Evolutionary conservation across 1,140 invertebrate genomes (phyloP), one percentile per base, ranked within the genome.

Genomic region (Choristoneura fumiferana): DNA sequence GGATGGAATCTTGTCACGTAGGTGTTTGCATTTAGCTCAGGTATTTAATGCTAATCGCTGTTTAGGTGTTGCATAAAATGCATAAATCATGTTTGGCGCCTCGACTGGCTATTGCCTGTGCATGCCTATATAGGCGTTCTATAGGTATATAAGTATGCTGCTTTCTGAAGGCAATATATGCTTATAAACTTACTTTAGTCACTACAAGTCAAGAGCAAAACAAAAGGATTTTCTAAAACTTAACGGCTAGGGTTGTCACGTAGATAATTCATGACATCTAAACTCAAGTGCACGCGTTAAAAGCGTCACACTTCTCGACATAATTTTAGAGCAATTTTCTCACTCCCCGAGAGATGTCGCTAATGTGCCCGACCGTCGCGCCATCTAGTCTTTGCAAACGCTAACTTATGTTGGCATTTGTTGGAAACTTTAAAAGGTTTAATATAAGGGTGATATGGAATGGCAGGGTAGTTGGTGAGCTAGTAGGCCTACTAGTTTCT

Each of bases 321-420:
- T 80, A 84, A 84, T 86, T 81, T 61, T 66, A 62, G 60, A 67
- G 81, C 75, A 83, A 87, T 87, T 87, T 82, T 79, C 78, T 76
- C 80, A 81, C 84, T 81, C 71, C 62, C 61, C 71, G 60, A 78
- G 71, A 84, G 81, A 82, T 84, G 84, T 81, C 84, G 79, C 84
- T 87, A 87, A 87, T 87, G 84, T 87, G 76, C 57, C 71, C 77
- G 70, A 75, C 70, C 71, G 76, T 79, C 70, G 73, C 75, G 63
- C 75, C 78, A 81, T 84, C 82, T 80, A 83, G 76, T 64, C 65
- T 67, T 66, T 37, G n/a, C 14, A 13, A 58, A 14, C 34, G 57
- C 71, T 73, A 77, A 80, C 57, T 73, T 78, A 67, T 8, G 6
- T 18, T 9, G 54, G 14, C 60, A 45, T 35, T 29, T 54, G 8